phyloP scores from a whole-genome alignment of 2,888 invertebrate genomes.

The Catocala fraxini region DNA sequence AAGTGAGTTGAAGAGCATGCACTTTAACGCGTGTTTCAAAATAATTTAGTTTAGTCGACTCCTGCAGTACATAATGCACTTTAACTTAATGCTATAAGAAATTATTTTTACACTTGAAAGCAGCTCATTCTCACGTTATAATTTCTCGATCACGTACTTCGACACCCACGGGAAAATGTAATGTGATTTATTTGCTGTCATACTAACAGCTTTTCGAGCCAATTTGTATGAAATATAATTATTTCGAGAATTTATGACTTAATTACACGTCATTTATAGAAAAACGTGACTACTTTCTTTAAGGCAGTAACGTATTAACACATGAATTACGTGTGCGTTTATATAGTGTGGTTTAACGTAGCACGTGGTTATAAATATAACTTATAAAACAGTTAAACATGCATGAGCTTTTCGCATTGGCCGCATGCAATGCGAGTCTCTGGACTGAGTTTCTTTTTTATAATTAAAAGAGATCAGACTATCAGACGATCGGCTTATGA shows the following conservation, averaged over 20 bases:
- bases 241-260: slow-evolving; percentile 8
- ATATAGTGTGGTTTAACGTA: no score
- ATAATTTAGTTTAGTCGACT: no score
- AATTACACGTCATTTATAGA: slow-evolving; percentile 4
- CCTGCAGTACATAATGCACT: no score
- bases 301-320: slow-evolving; percentile 3
- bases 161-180: slow-evolving; percentile 2
- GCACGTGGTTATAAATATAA: no score
- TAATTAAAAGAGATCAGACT: no score
- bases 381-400: no score
- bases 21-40: no score
- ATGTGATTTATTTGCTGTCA: slow-evolving; percentile 1
- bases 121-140: background rate
- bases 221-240: background rate
- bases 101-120: background rate
- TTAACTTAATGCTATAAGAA: background rate
- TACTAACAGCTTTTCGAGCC: background rate
- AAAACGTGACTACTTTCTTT: background rate
- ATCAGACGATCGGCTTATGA: no score
- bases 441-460: no score
- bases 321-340: background rate
- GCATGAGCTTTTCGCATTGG: no score
- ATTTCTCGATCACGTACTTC: background rate
- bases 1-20: no score
- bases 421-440: no score